Conservation (phyloP, 92 coral and sea anemone genomes). For the Phenganax stokvisi region DNA sequence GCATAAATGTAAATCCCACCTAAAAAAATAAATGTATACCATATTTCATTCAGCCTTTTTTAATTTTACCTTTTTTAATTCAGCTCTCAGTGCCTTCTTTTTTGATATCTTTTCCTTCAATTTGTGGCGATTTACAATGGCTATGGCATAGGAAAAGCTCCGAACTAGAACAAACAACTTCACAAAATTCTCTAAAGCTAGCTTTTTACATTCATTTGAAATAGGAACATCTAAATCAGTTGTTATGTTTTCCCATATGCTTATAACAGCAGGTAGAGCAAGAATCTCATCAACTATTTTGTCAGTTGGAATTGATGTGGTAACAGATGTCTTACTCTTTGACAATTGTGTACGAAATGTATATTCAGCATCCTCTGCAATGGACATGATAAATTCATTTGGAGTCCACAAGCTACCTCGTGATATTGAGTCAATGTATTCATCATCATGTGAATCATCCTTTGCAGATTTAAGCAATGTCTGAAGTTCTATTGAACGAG, state of each 20-base stretch:
- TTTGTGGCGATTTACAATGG: neutral
- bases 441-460: slow-evolving; percentile 27
- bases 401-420: slow-evolving; percentile 53
- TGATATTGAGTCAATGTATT: slow-evolving; percentile 37
- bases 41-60: too few species aligned
- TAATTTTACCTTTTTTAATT: neutral
- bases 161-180: slow-evolving; percentile 1
- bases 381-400: neutral
- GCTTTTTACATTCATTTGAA: slow-evolving; percentile 9
- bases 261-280: neutral
- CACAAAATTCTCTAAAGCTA: slow-evolving; percentile 7
- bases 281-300: slow-evolving; percentile 8
- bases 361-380: slow-evolving; percentile 3
- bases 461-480: slow-evolving; percentile 55
- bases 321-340: neutral
- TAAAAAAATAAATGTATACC: too few species aligned
- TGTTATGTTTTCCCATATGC: neutral
- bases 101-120: slow-evolving; percentile 1
- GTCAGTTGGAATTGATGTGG: neutral
- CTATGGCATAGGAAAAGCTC: slow-evolving; percentile 17
- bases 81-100: neutral
- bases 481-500: neutral
- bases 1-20: too few species aligned
- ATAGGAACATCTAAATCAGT: neutral
- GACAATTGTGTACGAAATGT: neutral